Evolutionary conservation across 2,797 vertebrate genomes (phyloP).

Genomic region (Anomalospiza imberbis): DNA sequence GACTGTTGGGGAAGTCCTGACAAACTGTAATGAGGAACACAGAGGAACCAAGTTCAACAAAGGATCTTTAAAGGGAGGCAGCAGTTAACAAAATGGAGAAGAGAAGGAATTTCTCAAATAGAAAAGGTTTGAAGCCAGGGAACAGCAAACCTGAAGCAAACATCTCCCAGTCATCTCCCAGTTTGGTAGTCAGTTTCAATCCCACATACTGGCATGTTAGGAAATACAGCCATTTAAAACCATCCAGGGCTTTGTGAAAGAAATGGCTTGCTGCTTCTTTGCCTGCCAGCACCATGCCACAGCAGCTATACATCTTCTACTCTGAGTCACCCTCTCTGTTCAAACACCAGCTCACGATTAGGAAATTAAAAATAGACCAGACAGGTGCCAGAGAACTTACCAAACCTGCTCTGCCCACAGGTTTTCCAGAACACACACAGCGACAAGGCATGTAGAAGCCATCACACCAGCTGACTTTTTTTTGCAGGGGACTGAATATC

Average conservation of each 20-base stretch:
- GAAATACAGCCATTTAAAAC: background rate
- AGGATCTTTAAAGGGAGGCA: background rate
- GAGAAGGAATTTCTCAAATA: background rate
- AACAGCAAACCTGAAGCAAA: background rate
- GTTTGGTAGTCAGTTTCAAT: background rate
- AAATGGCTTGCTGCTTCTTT: background rate
- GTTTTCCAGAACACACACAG: constrained; percentile 33
- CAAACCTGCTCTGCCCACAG: constrained; percentile 64
- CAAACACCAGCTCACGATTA: constrained; percentile 11
- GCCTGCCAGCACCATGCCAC: background rate
- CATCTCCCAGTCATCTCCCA: background rate
- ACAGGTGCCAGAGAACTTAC: constrained; percentile 47
- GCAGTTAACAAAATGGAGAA: background rate
- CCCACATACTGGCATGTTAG: background rate
- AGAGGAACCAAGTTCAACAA: background rate
- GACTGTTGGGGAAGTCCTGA: background rate
- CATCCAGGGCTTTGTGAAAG: background rate
- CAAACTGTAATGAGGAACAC: background rate
- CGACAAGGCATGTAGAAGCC: background rate
- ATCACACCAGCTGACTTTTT: background rate
- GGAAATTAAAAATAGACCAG: constrained; percentile 63
- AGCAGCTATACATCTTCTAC: background rate
- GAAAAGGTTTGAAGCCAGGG: background rate
- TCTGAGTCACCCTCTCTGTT: constrained; percentile 31
- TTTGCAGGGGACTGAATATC: no score